Base-by-base conservation (phyloP, 1,140 invertebrate species). In the Cydia pomonella region DNA sequence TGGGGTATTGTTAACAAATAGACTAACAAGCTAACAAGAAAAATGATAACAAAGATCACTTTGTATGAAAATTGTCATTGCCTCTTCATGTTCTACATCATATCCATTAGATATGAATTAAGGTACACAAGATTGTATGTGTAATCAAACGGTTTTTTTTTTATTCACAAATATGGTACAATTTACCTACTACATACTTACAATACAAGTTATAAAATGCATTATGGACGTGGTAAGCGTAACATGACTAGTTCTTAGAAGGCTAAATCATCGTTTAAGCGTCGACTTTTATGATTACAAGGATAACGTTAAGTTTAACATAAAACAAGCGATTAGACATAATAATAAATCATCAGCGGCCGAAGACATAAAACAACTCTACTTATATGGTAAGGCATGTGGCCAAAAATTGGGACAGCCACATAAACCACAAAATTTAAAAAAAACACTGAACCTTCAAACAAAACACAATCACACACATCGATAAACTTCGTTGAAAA, bases 401-500 rank as follows among this genome's bases (percentile, higher is more conserved):
- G 50, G 18, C 64, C 64, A n/a, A 69, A 69, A 69, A 69, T 69
- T 38, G 7, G 33, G 6, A 38, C 63, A 29, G 25, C 21, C 59
- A 29, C 75, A 79, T 76, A 80, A 75, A 74, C 72, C 33, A 33
- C 41, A 44, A 71, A 72, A 81, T 66, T 79, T 75, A 77, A 76
- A 73, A 77, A 72, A 73, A 76, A 80, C 73, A 85, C 80, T 77
- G 69, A 79, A 76, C 53, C 53, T 59, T 59, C 7, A 75, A 76
- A 76, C 64, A 69, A 33, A 69, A 69, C 64, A 69, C 64, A 69
- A 69, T 69, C 64, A 76, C 72, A 72, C 69, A 81, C 83, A 86
- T 87, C 87, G 86, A 88, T 85, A 90, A 89, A 89, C 84, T 91
- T 91, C 87, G 82, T 69, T 41, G 64, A 41, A 82, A 82, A 84